Evolutionary conservation across 2,113 vertebrate species (phyloP), one percentile per base, ranked within the genome.

Genomic region (Ptychochromis oligacanthus): DNA sequence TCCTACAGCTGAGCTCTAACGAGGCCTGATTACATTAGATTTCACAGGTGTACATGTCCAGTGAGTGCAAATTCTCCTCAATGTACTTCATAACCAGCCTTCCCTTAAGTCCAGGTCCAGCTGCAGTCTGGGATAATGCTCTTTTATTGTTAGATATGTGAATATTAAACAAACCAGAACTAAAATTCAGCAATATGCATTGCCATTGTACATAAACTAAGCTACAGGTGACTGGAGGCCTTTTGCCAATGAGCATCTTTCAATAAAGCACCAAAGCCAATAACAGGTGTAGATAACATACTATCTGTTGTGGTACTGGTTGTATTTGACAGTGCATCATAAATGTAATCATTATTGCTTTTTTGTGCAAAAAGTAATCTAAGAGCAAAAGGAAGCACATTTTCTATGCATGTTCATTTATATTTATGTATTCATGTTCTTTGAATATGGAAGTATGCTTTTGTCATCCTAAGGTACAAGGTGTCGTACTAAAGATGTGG

Each of bases 371-470:
- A 38, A 84, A 81, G 18, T 43, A 56, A 59, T 60, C 54, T 38
- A 20, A 60, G 54, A 61, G 54, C 18, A 31, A 80, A 75, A 20
- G 72, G 64, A 7, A 65, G 57, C 43, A 58, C 43, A 79, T 64
- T 79, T 65, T n/a, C 54, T 84, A 88, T 88, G 79, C 75, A 88
- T 88, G 82, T 81, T 88, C 65, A 88, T 88, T 82, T 88, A 75
- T 85, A 85, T 88, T 82, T 81, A 88, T 82, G 38, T 85, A 88
- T 88, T 81, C 82, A 85, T 79, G 82, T 78, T 78, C 58, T 84
- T 67, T 77, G 75, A 88, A 85, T 88, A 81, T 79, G 52, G 31
- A 88, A 77, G 74, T 56, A 56, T 55, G 56, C 56, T 78, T 81
- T 86, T 60, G 55, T 52, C 65, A 70, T 52, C 43, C 43, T 4